Evolutionary conservation across 2,888 invertebrate species (phyloP).

Genomic region (Gonocerus acuteangulatus): DNA sequence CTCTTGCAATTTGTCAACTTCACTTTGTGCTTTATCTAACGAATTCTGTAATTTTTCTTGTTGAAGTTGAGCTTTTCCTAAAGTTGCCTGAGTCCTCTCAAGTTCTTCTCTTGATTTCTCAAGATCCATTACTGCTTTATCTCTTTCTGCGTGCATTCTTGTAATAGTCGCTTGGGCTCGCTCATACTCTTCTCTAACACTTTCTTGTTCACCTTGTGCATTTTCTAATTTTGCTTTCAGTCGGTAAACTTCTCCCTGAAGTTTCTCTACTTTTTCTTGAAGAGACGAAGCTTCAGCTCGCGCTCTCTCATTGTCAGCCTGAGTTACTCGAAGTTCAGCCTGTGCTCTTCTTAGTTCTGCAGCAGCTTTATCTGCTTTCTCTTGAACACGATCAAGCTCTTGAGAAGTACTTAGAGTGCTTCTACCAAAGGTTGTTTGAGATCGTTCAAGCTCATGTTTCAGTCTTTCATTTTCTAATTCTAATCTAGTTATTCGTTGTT

Average conservation of each 20-base stretch:
- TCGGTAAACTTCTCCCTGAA: slow-evolving; percentile 89
- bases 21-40: slow-evolving; percentile 81
- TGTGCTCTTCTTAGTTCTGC: slow-evolving; percentile 79
- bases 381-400: slow-evolving; percentile 73
- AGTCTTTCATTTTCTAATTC: slow-evolving; percentile 87
- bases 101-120: slow-evolving; percentile 83
- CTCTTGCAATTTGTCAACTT: slow-evolving; percentile 83
- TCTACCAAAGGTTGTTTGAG: slow-evolving; percentile 74
- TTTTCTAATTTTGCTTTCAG: slow-evolving; percentile 89
- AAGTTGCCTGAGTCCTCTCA: slow-evolving; percentile 78
- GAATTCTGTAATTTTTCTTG: slow-evolving; percentile 85
- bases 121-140: slow-evolving; percentile 73
- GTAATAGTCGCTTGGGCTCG: slow-evolving; percentile 74
- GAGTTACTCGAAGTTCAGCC: slow-evolving; percentile 83
- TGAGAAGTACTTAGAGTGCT: slow-evolving; percentile 73
- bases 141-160: slow-evolving; percentile 78
- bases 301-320: slow-evolving; percentile 82
- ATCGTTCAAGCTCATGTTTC: slow-evolving; percentile 74
- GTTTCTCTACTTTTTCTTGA: slow-evolving; percentile 88
- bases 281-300: slow-evolving; percentile 72
- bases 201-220: slow-evolving; percentile 89
- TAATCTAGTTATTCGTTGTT: slow-evolving; percentile 71
- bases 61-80: slow-evolving; percentile 83
- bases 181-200: slow-evolving; percentile 85
- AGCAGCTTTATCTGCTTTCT: slow-evolving; percentile 76